phyloP scores from a whole-genome alignment of 1,140 invertebrate genomes.

The Drosophila leontia region DNA sequence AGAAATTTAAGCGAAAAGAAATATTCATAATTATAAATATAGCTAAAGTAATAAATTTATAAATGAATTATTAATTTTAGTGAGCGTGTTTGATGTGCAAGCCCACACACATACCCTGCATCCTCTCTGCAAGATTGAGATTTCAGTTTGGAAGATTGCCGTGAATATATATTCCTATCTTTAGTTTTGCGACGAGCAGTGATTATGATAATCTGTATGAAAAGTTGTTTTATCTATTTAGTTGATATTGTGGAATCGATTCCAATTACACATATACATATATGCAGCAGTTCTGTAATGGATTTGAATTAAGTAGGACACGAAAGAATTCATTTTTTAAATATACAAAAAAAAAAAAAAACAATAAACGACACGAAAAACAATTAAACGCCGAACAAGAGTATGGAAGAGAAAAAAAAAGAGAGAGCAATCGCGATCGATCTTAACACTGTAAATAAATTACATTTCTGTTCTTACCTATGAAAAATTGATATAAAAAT shows the following conservation, averaged over 20 bases:
- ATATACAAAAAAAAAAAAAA: slow-evolving; percentile 1
- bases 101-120: slow-evolving; percentile 7
- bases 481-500: slow-evolving; percentile 73
- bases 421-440: slow-evolving; percentile 9
- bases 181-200: slow-evolving; percentile 39
- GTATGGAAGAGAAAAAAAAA: slow-evolving; percentile 13
- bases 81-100: slow-evolving; percentile 71
- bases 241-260: slow-evolving; percentile 47
- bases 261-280: slow-evolving; percentile 26
- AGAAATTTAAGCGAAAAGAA: slow-evolving; percentile 42
- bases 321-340: slow-evolving; percentile 36
- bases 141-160: slow-evolving; percentile 52
- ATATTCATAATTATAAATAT: slow-evolving; percentile 80
- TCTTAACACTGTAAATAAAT: slow-evolving; percentile 63
- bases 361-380: slow-evolving; percentile 13
- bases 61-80: slow-evolving; percentile 80
- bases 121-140: slow-evolving; percentile 7
- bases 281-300: slow-evolving; percentile 41
- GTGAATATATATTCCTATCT: slow-evolving; percentile 38
- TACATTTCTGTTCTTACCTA: slow-evolving; percentile 76
- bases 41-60: slow-evolving; percentile 83
- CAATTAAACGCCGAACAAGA: slow-evolving; percentile 27
- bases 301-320: slow-evolving; percentile 49
- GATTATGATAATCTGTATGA: slow-evolving; percentile 46
- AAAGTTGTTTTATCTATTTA: slow-evolving; percentile 57